Base-by-base conservation (phyloP, 2,888 invertebrate genomes). In the Acrobasis repandana region DNA sequence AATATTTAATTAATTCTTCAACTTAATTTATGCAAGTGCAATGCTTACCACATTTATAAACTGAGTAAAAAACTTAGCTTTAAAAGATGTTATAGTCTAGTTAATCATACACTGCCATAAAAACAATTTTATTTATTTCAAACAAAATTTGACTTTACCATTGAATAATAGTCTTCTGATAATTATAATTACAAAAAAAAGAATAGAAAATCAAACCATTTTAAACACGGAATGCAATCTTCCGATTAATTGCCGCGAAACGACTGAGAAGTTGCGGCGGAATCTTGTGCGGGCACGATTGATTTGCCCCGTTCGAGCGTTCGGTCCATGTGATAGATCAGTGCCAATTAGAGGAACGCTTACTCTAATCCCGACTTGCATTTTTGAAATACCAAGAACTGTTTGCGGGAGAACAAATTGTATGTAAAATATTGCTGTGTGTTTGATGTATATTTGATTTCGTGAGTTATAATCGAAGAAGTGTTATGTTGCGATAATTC, bases 291-390 rank as follows among this genome's bases (percentile, higher is more conserved):
- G 61, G 59, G 34, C 60, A 51, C 58, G 54, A 52, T 58, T 33
- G 20, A 56, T 63, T 60, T 46, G 52, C 58, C n/a, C 38, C 47
- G 46, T 54, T 54, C 54, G 54, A 43, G 38, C 51, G 48, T 43
- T 54, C 36, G n/a, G 33, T 61, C 51, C 57, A 62, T 59, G 64
- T 68, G 66, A 65, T 69, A 65, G 68, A 69, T 69, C 68, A 68
- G 68, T 63, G 67, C 60, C 69, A 66, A 68, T 70, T 70, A 70
- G 51, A 33, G 68, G 61, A 20, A 50, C 63, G 62, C 59, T 71
- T 70, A 71, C 73, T 71, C 67, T 70, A 71, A 64, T 69, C 64
- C 64, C 65, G 49, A 11, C 50, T 60, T 56, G 50, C 50, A 64
- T 56, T 49, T 52, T 60, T 58, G 61, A 60, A 60, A 61, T 54